Percentiles rank a stretch among this genome's conserved stretches.
phyloP scores from a whole-genome alignment of 1,140 invertebrate genomes.

The Sitophilus oryzae region DNA sequence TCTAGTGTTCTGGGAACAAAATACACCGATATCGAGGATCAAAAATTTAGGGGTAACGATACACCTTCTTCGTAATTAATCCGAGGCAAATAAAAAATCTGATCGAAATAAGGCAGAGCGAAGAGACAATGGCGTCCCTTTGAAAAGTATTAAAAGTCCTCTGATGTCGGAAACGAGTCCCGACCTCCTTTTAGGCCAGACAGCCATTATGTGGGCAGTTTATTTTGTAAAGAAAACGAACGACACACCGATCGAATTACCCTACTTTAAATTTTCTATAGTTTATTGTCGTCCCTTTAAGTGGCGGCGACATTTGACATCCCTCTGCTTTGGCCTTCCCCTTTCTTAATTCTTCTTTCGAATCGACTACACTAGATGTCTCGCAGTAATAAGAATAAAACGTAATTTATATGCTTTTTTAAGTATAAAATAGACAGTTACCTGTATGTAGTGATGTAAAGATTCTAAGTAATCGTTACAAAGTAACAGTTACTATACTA shows the following conservation, averaged over 20 bases:
- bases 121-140: not conserved
- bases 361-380: not conserved
- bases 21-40: too few relatives aligned
- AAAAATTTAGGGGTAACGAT: too few relatives aligned
- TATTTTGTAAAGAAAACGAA: conserved; percentile 24
- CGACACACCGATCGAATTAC: conserved; percentile 23
- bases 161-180: conserved; percentile 4
- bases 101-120: not conserved
- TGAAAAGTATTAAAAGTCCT: conserved; percentile 4
- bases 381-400: not conserved
- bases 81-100: not conserved
- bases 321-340: conserved; percentile 23
- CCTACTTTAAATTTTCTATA: conserved; percentile 20
- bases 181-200: conserved; percentile 7
- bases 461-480: too few relatives aligned
- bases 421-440: not conserved
- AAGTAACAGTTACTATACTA: too few relatives aligned
- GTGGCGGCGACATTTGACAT: conserved; percentile 25
- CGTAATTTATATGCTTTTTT: not conserved
- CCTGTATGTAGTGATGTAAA: too few relatives aligned
- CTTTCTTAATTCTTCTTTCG: conserved; percentile 20
- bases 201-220: conserved; percentile 27
- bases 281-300: conserved; percentile 21
- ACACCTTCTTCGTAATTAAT: not conserved
- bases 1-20: too few relatives aligned